Evolutionary conservation across 2,888 invertebrate genomes (phyloP).

Genomic region (Sphecodes monilicornis): DNA sequence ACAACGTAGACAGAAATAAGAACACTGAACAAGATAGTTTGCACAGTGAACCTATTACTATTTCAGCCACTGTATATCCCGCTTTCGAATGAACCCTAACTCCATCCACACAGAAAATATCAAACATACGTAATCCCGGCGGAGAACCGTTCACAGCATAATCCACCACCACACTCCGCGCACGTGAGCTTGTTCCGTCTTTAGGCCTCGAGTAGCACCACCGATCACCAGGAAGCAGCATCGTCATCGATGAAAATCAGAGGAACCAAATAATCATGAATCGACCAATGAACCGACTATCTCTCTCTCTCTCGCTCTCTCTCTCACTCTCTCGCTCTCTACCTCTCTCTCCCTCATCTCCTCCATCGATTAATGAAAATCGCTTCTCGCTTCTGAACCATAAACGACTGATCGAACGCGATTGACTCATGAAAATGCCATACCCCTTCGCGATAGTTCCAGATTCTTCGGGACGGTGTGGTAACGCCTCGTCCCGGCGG

Average conservation of each 20-base stretch:
- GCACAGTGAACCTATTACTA: no score
- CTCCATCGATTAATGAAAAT: slow-evolving; percentile 72
- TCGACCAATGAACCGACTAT: slow-evolving; percentile 3
- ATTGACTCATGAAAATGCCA: slow-evolving; percentile 75
- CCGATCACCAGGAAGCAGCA: slow-evolving; percentile 7
- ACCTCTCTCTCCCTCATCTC: slow-evolving; percentile 51
- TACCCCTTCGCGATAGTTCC: slow-evolving; percentile 82
- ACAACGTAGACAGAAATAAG: no score
- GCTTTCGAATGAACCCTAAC: not conserved
- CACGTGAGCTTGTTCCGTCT: slow-evolving; percentile 17
- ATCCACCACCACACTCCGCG: slow-evolving; percentile 48
- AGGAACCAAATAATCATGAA: slow-evolving; percentile 18
- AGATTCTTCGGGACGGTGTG: slow-evolving; percentile 77
- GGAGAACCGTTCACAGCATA: slow-evolving; percentile 48
- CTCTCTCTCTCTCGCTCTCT: slow-evolving; percentile 16
- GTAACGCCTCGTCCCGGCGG: slow-evolving; percentile 54
- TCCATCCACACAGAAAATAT: slow-evolving; percentile 13
- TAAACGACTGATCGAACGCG: slow-evolving; percentile 70
- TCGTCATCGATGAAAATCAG: slow-evolving; percentile 16
- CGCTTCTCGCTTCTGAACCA: slow-evolving; percentile 71
- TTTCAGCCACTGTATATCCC: no score
- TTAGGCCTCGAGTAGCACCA: not conserved
- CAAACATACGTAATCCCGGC: not conserved
- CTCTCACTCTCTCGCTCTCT: slow-evolving; percentile 32
- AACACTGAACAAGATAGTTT: no score